Conservation (phyloP, 2,797 vertebrate species). For the Myioborus miniatus region DNA sequence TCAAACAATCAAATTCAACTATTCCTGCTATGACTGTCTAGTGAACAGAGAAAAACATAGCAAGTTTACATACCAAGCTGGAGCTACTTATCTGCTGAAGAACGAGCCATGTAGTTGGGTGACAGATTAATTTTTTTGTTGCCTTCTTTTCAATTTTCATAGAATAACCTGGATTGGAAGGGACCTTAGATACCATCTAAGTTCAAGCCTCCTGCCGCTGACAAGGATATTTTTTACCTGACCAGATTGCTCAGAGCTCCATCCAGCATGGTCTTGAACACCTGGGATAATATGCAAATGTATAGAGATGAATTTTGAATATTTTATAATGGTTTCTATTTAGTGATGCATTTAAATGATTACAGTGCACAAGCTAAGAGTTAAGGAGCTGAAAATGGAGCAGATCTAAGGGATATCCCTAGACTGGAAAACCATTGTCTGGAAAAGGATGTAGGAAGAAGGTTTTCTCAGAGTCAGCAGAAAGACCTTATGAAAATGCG, state of each 20-base stretch:
- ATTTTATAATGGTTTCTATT: background rate
- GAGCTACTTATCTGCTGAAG: background rate
- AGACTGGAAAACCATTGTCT: background rate
- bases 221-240: background rate
- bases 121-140: background rate
- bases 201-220: rapidly evolving
- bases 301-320: background rate
- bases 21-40: background rate
- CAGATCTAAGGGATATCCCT: background rate
- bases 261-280: background rate
- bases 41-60: background rate
- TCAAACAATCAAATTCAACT: background rate
- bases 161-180: background rate
- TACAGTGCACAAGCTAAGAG: background rate
- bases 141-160: background rate
- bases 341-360: background rate
- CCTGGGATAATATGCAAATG: background rate
- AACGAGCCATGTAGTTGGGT: background rate
- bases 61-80: background rate
- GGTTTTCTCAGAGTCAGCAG: background rate
- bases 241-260: background rate
- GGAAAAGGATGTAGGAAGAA: background rate
- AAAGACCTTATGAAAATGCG: background rate
- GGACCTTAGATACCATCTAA: background rate
- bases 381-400: background rate